Percentiles rank a stretch among this genome's conserved stretches.
phyloP scores from a whole-genome alignment of 2,888 invertebrate species.

The Autographa gamma region DNA sequence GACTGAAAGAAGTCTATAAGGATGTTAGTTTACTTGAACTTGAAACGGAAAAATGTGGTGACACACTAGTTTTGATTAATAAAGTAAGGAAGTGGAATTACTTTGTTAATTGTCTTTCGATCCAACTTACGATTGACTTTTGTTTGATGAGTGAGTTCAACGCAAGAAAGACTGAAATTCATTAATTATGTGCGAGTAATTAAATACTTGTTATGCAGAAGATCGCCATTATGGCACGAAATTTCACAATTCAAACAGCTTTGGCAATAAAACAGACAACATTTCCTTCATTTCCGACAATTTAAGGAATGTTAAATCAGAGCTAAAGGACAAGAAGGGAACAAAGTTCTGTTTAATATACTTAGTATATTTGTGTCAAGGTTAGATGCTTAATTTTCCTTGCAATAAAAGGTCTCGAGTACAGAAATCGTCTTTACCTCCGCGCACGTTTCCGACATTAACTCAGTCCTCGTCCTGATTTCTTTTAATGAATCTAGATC shows the following conservation, averaged over 20 bases:
- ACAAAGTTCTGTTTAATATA: constrained; percentile 48
- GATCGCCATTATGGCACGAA: constrained; percentile 25
- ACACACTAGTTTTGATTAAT: constrained; percentile 36
- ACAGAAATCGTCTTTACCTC: constrained; percentile 30
- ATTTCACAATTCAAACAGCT: constrained; percentile 46
- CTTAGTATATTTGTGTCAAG: constrained; percentile 48
- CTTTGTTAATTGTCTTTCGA: constrained; percentile 26
- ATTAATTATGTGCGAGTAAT: not conserved
- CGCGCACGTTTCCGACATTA: constrained; percentile 37
- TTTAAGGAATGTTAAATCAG: constrained; percentile 47
- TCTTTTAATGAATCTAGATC: constrained; percentile 29
- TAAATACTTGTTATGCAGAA: constrained; percentile 19
- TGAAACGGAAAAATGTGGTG: constrained; percentile 43
- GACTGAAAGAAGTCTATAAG: constrained; percentile 17
- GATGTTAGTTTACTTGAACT: constrained; percentile 43
- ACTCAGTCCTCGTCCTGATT: constrained; percentile 38
- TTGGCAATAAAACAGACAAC: constrained; percentile 38
- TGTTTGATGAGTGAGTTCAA: not conserved
- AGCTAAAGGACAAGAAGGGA: constrained; percentile 40
- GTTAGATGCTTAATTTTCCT: constrained; percentile 35
- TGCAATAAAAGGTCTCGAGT: constrained; percentile 25
- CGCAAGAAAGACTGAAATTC: not conserved
- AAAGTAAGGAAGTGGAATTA: constrained; percentile 25
- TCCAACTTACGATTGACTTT: constrained; percentile 6
- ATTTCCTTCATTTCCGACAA: constrained; percentile 36